Evolutionary conservation across 2,797 vertebrate genomes (phyloP).

Genomic region (Cichlasoma orientale): DNA sequence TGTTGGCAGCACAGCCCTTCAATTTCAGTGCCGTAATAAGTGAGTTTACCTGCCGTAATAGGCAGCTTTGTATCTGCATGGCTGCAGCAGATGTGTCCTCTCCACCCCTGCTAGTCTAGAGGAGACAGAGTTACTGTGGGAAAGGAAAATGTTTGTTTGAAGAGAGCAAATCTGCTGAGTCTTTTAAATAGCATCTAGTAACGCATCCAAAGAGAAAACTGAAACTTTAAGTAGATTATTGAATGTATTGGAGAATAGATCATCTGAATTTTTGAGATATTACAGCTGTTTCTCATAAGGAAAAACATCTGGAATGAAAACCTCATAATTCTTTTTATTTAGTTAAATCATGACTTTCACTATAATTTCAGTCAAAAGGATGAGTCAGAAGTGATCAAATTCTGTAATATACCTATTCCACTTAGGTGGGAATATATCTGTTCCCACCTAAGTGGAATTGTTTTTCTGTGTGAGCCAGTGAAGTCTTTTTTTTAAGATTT

Average conservation of each 20-base stretch:
- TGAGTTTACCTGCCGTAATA: conserved; percentile 68
- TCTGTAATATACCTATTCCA: not conserved
- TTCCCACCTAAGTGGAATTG: not conserved
- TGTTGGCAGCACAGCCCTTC: conserved; percentile 51
- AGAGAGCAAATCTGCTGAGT: conserved; percentile 26
- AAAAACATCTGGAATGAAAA: conserved; percentile 3
- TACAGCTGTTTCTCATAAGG: not conserved
- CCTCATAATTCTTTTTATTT: not conserved
- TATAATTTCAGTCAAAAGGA: not conserved
- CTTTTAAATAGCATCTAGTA: not conserved
- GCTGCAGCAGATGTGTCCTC: conserved; percentile 63
- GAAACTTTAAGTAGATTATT: not conserved
- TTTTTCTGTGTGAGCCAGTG: not conserved
- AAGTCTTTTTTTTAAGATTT: not conserved
- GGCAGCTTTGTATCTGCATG: conserved; percentile 51
- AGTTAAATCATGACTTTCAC: not conserved
- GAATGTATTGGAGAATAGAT: not conserved
- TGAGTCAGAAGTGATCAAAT: not conserved
- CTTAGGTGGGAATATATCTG: not conserved
- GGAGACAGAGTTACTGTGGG: conserved; percentile 52
- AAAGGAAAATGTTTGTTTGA: conserved; percentile 29
- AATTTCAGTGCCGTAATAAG: conserved; percentile 68
- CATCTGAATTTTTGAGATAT: not conserved
- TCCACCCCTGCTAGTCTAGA: conserved; percentile 25
- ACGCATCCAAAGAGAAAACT: not conserved